A percentile compares a stretch with the other conserved stretches of the same genome.
Evolutionary conservation across 2,113 vertebrate genomes (phyloP).

Genomic region (Chunga burmeisteri): DNA sequence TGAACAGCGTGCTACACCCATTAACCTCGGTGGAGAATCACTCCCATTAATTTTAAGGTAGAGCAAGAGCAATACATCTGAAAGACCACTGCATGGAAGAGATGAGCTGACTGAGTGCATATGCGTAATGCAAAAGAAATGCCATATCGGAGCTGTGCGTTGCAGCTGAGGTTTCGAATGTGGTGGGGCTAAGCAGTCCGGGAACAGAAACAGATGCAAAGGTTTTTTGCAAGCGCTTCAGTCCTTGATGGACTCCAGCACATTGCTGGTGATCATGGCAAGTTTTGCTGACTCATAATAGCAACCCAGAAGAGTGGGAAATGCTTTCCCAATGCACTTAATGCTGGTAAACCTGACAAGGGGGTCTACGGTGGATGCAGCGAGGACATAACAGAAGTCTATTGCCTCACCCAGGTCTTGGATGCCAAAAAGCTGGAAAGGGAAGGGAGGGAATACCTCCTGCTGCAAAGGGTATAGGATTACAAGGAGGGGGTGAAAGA

Average conservation of each 20-base stretch:
- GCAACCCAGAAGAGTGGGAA: not conserved
- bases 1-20: not conserved
- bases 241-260: not conserved
- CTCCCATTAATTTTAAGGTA: not conserved
- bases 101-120: not conserved
- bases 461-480: not conserved
- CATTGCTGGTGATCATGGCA: not conserved
- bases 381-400: not conserved
- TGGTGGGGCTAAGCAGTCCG: not conserved
- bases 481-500: not conserved
- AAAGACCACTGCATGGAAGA: not conserved
- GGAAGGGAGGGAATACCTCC: not conserved
- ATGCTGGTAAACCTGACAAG: not conserved
- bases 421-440: not conserved
- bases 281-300: not conserved
- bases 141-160: not conserved
- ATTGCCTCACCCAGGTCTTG: not conserved
- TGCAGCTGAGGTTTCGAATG: not conserved
- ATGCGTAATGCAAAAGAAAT: not conserved
- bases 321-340: not conserved
- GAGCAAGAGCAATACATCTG: not conserved
- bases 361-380: not conserved
- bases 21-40: fast-evolving
- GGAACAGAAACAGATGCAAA: not conserved
- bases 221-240: not conserved